These are phyloP conservation scores for Apis dorsata DNA, from an alignment of 1,140 invertebrate genomes.

Conservation along the genomic window DNA sequence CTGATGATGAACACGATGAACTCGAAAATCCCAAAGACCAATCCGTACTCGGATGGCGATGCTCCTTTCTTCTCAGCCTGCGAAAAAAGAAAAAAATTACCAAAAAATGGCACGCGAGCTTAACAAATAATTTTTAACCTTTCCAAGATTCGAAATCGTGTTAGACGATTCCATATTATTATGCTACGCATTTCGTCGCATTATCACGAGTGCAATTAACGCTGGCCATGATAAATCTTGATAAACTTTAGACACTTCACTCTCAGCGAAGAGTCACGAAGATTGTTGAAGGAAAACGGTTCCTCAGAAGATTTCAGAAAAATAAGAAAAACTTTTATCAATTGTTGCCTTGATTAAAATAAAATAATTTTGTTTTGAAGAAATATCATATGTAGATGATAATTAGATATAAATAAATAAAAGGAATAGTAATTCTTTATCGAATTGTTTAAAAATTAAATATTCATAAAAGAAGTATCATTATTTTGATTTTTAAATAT, in stretches of 20 bases:
- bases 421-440: no score
- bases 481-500: no score
- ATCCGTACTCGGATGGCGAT: slow-evolving; percentile 91
- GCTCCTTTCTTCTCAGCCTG: slow-evolving; percentile 93
- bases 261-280: slow-evolving; percentile 8
- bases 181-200: slow-evolving; percentile 39
- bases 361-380: no score
- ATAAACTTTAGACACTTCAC: slow-evolving; percentile 68
- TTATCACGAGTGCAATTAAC: slow-evolving; percentile 61
- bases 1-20: slow-evolving; percentile 94
- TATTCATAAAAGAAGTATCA: no score
- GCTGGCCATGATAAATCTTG: slow-evolving; percentile 55
- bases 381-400: no score
- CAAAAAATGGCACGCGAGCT: not conserved
- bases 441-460: no score
- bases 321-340: not conserved
- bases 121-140: not conserved
- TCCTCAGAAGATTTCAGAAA: not conserved
- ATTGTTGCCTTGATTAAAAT: no score
- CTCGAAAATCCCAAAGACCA: slow-evolving; percentile 96
- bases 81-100: slow-evolving; percentile 44
- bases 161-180: slow-evolving; percentile 17
- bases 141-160: not conserved
- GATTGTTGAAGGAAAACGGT: slow-evolving; percentile 4
- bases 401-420: no score